Base-by-base conservation (phyloP, 2,797 vertebrate species). In the Characodon lateralis region DNA sequence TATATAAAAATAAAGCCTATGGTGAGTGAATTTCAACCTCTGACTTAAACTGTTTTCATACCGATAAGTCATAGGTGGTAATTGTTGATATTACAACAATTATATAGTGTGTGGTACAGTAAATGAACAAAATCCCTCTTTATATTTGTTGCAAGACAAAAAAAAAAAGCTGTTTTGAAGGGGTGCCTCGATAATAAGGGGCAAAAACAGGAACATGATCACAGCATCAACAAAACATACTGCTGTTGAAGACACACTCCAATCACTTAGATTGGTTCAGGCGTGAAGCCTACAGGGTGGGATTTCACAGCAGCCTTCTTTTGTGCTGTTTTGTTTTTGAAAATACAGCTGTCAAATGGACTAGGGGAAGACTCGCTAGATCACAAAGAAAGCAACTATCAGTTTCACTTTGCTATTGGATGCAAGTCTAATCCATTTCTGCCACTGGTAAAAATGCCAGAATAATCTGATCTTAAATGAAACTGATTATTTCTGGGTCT, bases 351-450 rank as follows among this genome's bases (percentile, higher is more conserved):
- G 88, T 88, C 90, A 88, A 74, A 80, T 13, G 16, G 77, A 76
- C 80, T 78, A 70, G 61, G 68, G 79, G 78, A 81, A 69, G 78
- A 78, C 83, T 86, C 63, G 20, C 73, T 71, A 35, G 83, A 87
- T 87, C 82, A 85, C 74, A 80, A 50, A 26, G 71, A 77, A 77
- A 85, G 72, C 82, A 77, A 84, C 84, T 85, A 84, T 84, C 82
- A 77, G 83, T 84, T 87, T 86, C 77, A 84, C 76, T 87, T 80
- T 79, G 81, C 79, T 82, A 76, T 84, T 39, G 3, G 68, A 73
- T 70, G 78, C 72, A 86, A 84, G 78, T 90, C 81, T 76, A 85
- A 91, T 88, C 83, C 85, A 82, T 89, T 85, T 75, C 84, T 72
- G 78, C 63, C 65, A 82, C 70, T 82, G 75, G 75, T 74, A 70